Evolutionary conservation across 2,888 invertebrate genomes (phyloP), one percentile per base, ranked within the genome.

Genomic region (Drosophila anomalipes): DNA sequence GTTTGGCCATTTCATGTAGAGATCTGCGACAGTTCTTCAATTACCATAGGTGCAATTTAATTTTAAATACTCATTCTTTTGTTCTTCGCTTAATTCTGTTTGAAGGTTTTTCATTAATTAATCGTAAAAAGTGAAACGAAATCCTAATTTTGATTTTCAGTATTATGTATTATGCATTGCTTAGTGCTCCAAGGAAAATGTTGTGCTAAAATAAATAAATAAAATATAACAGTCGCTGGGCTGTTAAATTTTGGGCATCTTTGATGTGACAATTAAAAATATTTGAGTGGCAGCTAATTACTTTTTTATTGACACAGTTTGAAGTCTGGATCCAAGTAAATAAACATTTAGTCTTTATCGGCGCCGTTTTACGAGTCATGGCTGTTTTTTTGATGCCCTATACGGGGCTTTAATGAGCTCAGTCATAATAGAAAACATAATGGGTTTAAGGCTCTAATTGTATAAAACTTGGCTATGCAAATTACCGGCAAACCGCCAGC

Each of bases 391-490:
- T 19, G 4, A 41, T 41, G 32, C 61, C 32, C 53, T 19, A 7
- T 26, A 37, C 32, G 10, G n/a, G 44, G 14, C 32, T 39, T 39
- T 69, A 71, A 71, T 60, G 59, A 54, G 54, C 14, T 14, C 44
- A 37, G 60, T n/a, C 49, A 41, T 47, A 33, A 56, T 37, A 57
- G 51, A 49, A 47, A 66, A 71, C 58, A 63, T 60, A 60, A 70
- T 39, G 73, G 47, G 52, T 49, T 60, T 76, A 60, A 47, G 72
- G 33, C 57, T 67, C 74, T 82, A 82, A 80, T 80, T 82, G 78
- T 78, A 59, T 63, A 68, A 59, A 74, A 71, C 79, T 78, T 69
- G 82, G 54, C 58, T 78, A 80, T 78, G 80, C 68, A 82, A 80
- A 80, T 80, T 78, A 44, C 66, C 69, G 70, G 63, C 47, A 4